Percentiles rank a stretch among this genome's conserved stretches.
Evolutionary conservation across 1,140 invertebrate genomes (phyloP).

Genomic region (Pseudomyrmex cubaensis): DNA sequence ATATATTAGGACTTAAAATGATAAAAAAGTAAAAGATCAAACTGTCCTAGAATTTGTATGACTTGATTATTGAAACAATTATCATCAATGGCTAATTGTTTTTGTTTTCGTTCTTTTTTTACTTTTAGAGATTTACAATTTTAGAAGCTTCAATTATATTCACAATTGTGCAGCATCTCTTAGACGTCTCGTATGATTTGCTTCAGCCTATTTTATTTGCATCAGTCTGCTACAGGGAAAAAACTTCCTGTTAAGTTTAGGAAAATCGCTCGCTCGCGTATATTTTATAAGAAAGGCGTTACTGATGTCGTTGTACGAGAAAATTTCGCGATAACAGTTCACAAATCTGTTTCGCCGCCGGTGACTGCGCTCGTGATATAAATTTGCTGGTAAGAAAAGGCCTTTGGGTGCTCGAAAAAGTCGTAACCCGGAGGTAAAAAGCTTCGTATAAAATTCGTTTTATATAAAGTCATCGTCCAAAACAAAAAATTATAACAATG

Average conservation of each 20-base stretch:
- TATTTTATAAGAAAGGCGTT: conserved; percentile 35
- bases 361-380: conserved; percentile 30
- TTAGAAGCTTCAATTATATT: no score
- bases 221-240: not conserved
- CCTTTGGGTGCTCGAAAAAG: conserved; percentile 49
- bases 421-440: conserved; percentile 63
- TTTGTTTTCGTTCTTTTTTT: no score
- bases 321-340: conserved; percentile 33
- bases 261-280: conserved; percentile 31
- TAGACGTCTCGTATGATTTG: no score
- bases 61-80: no score
- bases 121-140: no score
- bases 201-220: not conserved
- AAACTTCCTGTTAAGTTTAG: conserved; percentile 3
- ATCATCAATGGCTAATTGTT: no score
- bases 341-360: conserved; percentile 41
- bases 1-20: no score
- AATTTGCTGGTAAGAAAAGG: conserved; percentile 61
- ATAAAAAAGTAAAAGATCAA: no score
- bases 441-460: conserved; percentile 69
- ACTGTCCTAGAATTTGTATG: no score
- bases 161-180: no score
- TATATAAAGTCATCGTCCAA: conserved; percentile 52
- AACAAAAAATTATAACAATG: conserved; percentile 40
- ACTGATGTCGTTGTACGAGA: conserved; percentile 52